Base-by-base conservation (phyloP, 2,797 vertebrate species). In the Fistularia commersonii region DNA sequence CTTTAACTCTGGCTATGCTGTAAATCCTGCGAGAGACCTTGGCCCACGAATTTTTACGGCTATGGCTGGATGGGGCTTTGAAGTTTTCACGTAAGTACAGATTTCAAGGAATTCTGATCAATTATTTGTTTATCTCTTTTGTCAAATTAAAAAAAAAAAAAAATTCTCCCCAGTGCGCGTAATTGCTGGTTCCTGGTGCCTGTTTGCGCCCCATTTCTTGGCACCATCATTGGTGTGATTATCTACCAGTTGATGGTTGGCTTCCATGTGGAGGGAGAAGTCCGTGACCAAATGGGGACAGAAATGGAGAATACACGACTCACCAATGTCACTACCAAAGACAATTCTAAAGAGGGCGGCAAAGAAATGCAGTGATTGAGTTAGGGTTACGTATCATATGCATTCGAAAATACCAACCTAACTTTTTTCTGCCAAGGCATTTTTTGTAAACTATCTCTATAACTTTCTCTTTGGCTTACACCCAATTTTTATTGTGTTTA, bases 1-100 rank as follows among this genome's bases (percentile, higher is more conserved):
- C 69, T 97, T 99, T 79, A 99, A 99, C 82, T 98, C 94, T 1
- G 97, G 97, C 48, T 99, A 99, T 0, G 97, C 97, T 0, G 95
- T 99, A 51, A 99, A 99, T 76, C 97, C 97, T 8, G 97, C 97
- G 61, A 92, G 97, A 80, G 97, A 99, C 79, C 79, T 99, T 0
- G 97, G 97, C 4, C 97, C 97, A 42, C 95, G 97, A 23, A 79
- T 98, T 56, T 98, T 99, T 79, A 94, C 97, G 0, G 69, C 96
- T n/a, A 69, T 99, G 0, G 92, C 97, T 11, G 97, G 97, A n/a
- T 99, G 95, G 94, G 97, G 97, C 5, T 0, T 35, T 0, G 81
- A 88, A 0, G 97, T 98, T 48, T 99, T 98, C 83, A 92, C 77
- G 97, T 99, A 90, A 93, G 94, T 72, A 5, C 8, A 32, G 5